Evolutionary conservation across 1,140 invertebrate species (phyloP), one percentile per base, ranked within the genome.

Genomic region (Drosophila asahinai): DNA sequence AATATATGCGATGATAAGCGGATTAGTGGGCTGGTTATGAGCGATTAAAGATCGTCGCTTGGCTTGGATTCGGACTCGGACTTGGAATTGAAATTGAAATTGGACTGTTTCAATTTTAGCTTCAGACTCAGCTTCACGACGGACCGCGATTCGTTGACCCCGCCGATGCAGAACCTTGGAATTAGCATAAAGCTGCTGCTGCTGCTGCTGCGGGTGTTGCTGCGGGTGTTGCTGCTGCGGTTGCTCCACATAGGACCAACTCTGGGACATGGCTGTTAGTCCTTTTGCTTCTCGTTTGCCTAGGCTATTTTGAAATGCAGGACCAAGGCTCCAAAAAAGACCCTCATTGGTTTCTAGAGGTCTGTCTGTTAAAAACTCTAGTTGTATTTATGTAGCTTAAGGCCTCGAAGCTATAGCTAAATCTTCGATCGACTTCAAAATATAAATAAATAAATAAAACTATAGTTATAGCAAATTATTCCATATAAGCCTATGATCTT

Each of bases 161-260:
- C 87, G 80, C 30, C 59, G 64, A 81, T 90, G 86, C 84, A 89
- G 84, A 89, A 84, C 84, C 84, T 89, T 89, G 84, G 67, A 89
- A 89, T 89, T 89, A 75, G 63, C 84, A 89, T 89, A 63, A 72
- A 78, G 61, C 49, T n/a, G 30, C n/a, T 38, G 49, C 77, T 77
- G 77, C 58, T 19, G 30, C 8, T 33, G 80, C 59, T 19, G 33
- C 14, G 52, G 19, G 14, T 55, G 58, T 42, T 25, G 30, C n/a
- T 47, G 49, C 80, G 55, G 72, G 77, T 76, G 30, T 33, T 36
- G 9, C 77, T 78, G 80, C 59, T 19, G 33, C 14, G 54, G 19
- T 7, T 57, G 54, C 19, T 55, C 52, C 33, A 55, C 54, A 57
- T 57, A 19, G 15, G 52, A 22, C 7, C 6, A 17, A 22, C 12